Percentiles rank a stretch among this genome's conserved stretches.
Conservation (phyloP, 2,888 invertebrate species). For the Drosophila helvetica region DNA sequence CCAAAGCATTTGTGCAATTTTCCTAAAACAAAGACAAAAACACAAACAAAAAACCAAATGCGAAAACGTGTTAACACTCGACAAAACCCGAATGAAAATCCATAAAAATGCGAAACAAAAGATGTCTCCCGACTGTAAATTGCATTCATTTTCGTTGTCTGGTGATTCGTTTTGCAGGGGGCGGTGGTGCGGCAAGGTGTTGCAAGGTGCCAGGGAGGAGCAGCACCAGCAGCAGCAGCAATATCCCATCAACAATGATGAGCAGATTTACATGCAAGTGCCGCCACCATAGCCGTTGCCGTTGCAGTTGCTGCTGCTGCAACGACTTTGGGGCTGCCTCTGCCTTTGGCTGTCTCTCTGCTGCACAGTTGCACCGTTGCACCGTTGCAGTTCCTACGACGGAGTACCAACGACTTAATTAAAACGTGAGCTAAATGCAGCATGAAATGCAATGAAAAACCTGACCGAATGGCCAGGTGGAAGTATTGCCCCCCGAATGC, state of each 20-base stretch:
- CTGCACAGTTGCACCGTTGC: not conserved
- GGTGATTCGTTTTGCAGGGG: not conserved
- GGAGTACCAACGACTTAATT: slow-evolving; percentile 73
- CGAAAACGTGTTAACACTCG: slow-evolving; percentile 64
- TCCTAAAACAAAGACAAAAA: slow-evolving; percentile 56
- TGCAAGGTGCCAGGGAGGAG: not conserved
- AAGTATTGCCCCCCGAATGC: slow-evolving; percentile 29
- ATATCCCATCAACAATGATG: slow-evolving; percentile 82
- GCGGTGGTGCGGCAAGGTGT: not conserved
- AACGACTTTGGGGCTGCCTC: slow-evolving; percentile 35
- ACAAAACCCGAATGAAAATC: slow-evolving; percentile 64
- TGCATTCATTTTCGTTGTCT: slow-evolving; percentile 76
- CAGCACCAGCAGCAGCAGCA: slow-evolving; percentile 49
- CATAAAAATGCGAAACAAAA: slow-evolving; percentile 68
- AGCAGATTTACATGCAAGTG: slow-evolving; percentile 82
- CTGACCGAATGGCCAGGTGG: slow-evolving; percentile 68
- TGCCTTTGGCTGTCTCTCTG: slow-evolving; percentile 20
- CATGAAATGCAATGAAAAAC: slow-evolving; percentile 80
- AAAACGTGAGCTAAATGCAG: slow-evolving; percentile 80
- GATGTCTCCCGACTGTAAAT: slow-evolving; percentile 79
- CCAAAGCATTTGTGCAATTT: slow-evolving; percentile 79
- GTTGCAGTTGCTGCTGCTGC: slow-evolving; percentile 13
- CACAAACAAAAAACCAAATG: slow-evolving; percentile 45
- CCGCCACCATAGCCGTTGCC: slow-evolving; percentile 36
- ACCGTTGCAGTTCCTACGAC: slow-evolving; percentile 18